Evolutionary conservation across 2,888 invertebrate genomes (phyloP).

Genomic region (Rhyacophila evoluta): DNA sequence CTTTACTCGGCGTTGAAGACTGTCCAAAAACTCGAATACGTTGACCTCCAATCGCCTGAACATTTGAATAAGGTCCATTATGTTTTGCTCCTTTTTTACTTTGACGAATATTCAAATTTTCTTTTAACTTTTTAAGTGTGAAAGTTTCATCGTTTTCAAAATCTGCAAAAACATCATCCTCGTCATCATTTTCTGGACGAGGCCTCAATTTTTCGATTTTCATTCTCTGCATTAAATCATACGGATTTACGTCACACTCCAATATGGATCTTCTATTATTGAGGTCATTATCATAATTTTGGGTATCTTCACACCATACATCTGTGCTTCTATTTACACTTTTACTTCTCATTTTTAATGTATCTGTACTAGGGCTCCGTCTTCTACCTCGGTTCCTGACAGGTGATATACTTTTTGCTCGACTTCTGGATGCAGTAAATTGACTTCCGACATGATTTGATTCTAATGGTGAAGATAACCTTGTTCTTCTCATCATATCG

Average conservation of each 20-base stretch:
- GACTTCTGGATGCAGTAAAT: conserved; percentile 66
- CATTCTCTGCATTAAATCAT: conserved; percentile 78
- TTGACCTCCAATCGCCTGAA: conserved; percentile 78
- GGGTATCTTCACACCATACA: conserved; percentile 64
- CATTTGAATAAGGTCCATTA: conserved; percentile 66
- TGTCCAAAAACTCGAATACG: conserved; percentile 75
- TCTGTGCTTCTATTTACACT: conserved; percentile 68
- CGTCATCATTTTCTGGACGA: conserved; percentile 66
- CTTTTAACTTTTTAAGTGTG: conserved; percentile 49
- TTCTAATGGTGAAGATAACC: conserved; percentile 76
- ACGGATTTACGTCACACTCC: conserved; percentile 87
- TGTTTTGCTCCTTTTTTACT: conserved; percentile 51
- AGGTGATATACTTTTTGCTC: conserved; percentile 72
- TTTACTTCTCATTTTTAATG: conserved; percentile 65
- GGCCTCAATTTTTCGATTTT: conserved; percentile 64
- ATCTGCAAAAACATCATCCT: conserved; percentile 64
- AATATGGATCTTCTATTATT: conserved; percentile 77
- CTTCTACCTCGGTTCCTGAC: conserved; percentile 70
- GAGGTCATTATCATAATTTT: conserved; percentile 59
- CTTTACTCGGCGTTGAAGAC: conserved; percentile 60
- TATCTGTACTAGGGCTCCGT: conserved; percentile 63
- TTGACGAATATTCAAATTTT: conserved; percentile 45
- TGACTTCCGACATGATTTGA: conserved; percentile 69
- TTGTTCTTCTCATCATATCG: conserved; percentile 83
- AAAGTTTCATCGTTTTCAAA: conserved; percentile 52